Percentiles rank a stretch among this genome's conserved stretches.
These are phyloP conservation scores for Pseudopleuronectes americanus DNA, from an alignment of 2,797 vertebrate genomes.

Conservation along the genomic window DNA sequence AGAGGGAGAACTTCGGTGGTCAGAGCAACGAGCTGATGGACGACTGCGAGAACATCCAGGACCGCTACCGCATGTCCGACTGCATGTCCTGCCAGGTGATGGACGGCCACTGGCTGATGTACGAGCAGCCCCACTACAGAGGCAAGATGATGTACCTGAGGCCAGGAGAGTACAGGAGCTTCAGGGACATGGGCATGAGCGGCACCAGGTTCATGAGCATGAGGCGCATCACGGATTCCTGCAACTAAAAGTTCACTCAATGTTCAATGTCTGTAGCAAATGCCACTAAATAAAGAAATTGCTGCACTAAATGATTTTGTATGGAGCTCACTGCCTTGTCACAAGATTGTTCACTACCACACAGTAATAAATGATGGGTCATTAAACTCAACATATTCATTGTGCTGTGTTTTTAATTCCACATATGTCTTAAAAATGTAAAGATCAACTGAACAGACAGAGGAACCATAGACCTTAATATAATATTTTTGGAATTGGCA, in stretches of 20 bases:
- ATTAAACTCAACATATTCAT: background rate
- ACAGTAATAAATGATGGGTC: background rate
- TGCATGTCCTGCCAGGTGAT: slow-evolving; percentile 72
- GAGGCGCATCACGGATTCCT: slow-evolving; percentile 67
- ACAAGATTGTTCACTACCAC: background rate
- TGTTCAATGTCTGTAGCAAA: slow-evolving; percentile 21
- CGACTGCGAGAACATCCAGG: slow-evolving; percentile 71
- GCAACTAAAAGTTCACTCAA: slow-evolving; percentile 24
- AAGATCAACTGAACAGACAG: no score
- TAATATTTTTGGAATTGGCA: no score
- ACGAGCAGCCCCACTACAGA: slow-evolving; percentile 74
- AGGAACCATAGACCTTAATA: no score
- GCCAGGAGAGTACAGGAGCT: slow-evolving; percentile 77
- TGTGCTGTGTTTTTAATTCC: background rate
- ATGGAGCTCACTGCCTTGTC: background rate
- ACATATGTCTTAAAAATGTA: no score
- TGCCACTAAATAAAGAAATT: slow-evolving; percentile 37
- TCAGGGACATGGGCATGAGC: slow-evolving; percentile 70
- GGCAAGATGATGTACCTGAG: slow-evolving; percentile 76
- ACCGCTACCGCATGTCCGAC: slow-evolving; percentile 65
- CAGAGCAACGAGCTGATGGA: slow-evolving; percentile 63
- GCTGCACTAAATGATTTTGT: slow-evolving; percentile 8
- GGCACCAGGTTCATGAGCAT: slow-evolving; percentile 72
- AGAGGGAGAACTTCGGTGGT: slow-evolving; percentile 68
- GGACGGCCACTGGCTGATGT: slow-evolving; percentile 76